These are phyloP conservation scores for Gortyna flavago DNA, from an alignment of 2,888 invertebrate species.

Conservation along the genomic window DNA sequence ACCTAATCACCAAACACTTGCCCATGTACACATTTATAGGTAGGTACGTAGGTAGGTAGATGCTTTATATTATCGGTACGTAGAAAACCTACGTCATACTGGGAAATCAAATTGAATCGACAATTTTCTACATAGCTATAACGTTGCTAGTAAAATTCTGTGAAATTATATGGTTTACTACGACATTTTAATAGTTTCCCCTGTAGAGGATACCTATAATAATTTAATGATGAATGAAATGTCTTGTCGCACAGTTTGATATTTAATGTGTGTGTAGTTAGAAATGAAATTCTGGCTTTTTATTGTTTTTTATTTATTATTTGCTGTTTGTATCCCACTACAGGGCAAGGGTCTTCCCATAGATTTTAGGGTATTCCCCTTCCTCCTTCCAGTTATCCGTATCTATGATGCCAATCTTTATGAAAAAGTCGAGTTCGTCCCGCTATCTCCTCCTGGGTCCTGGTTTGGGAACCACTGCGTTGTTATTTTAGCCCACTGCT, in stretches of 20 bases:
- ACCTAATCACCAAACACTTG: neutral
- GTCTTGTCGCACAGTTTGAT: neutral
- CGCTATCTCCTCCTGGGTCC: neutral
- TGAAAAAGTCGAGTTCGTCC: neutral
- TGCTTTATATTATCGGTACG: constrained; percentile 2
- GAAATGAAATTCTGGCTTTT: neutral
- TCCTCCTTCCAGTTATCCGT: neutral
- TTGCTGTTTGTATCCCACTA: neutral
- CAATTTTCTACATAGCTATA: constrained; percentile 41
- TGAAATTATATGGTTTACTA: constrained; percentile 24
- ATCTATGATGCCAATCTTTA: neutral
- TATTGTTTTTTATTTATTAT: neutral
- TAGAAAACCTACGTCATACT: constrained; percentile 35
- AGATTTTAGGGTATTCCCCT: too few species aligned
- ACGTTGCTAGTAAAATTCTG: constrained; percentile 33
- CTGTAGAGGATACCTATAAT: neutral
- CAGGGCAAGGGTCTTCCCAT: neutral
- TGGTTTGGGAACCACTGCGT: neutral
- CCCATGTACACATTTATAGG: neutral
- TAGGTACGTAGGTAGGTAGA: neutral
- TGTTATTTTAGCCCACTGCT: neutral
- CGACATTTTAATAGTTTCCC: constrained; percentile 11
- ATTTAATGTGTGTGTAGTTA: neutral
- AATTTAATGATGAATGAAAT: neutral
- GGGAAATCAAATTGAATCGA: constrained; percentile 29